phyloP scores from a whole-genome alignment of 2,888 invertebrate species.

The Pecten maximus region DNA sequence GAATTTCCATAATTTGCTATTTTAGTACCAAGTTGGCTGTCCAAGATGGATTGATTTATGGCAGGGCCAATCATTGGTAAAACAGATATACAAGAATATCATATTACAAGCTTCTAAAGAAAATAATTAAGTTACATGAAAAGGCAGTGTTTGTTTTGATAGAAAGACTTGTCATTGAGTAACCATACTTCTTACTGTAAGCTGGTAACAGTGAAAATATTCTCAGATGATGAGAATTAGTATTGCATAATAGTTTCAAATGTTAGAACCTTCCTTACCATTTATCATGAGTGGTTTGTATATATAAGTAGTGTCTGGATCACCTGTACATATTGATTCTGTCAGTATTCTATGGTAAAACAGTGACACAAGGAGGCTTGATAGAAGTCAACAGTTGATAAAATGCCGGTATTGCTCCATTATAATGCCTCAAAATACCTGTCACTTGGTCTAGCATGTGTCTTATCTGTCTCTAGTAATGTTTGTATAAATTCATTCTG shows the following conservation, averaged over 20 bases:
- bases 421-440: no score
- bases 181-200: neutral
- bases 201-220: neutral
- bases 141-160: neutral
- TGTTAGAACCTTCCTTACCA: neutral
- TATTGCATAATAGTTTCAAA: neutral
- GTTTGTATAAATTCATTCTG: no score
- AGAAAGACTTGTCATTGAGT: neutral
- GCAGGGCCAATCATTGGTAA: neutral
- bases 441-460: no score
- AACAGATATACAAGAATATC: neutral
- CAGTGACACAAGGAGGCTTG: no score
- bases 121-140: neutral
- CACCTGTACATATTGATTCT: neutral
- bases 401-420: no score
- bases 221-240: neutral
- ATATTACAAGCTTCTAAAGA: neutral
- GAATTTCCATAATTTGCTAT: neutral
- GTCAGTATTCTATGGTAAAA: no score
- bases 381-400: no score
- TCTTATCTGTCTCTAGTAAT: no score
- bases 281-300: neutral
- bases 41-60: neutral
- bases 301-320: neutral
- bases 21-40: neutral